Base-by-base conservation (phyloP, 2,797 vertebrate genomes). In the Amniataba percoides region DNA sequence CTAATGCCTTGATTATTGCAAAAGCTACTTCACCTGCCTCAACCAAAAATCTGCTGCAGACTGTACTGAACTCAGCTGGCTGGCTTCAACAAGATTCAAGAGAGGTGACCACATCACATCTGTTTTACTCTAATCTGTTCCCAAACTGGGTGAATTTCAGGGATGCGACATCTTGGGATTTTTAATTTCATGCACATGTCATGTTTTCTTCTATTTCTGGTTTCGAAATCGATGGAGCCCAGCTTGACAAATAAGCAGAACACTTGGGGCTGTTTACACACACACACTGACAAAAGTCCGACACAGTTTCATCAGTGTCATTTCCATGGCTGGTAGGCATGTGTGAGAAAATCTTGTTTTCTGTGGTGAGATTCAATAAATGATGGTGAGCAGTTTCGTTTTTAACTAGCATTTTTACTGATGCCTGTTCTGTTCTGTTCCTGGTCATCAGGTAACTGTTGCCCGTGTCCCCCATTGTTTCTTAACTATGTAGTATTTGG, bases 291-390 rank as follows among this genome's bases (percentile, higher is more conserved):
- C 9, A 42, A 21, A 10, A n/a, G 21, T 68, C 45, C 42, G 18
- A 57, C 34, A 40, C 16, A 15, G 40, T 27, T 27, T 43, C 0
- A 68, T 48, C 36, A 16, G 7, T 57, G 23, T 67, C 18, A 48
- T 39, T 66, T 51, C 11, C 27, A 4, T 61, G 14, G 46, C 31
- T 48, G 16, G 9, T 56, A 0, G 16, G 7, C 36, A 27, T 51
- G 10, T 31, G 18, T 58, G 2, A 11, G 69, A 40, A 10, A 62
- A 48, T 63, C 23, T 63, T 15, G 56, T 49, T 74, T 57, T 25
- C 18, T 45, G 18, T n/a, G 8, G 5, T 43, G 40, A 56, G 23
- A 46, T 3, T 40, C 5, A 59, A 42, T 42, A 19, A 53, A 52
- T 36, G 16, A 55, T 19, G 1, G 36, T 36, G 11, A 5, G 21